Percentiles rank a stretch among this genome's conserved stretches.
These are phyloP conservation scores for Lasioglossum villosulum DNA, from an alignment of 2,888 invertebrate species.

Conservation along the genomic window DNA sequence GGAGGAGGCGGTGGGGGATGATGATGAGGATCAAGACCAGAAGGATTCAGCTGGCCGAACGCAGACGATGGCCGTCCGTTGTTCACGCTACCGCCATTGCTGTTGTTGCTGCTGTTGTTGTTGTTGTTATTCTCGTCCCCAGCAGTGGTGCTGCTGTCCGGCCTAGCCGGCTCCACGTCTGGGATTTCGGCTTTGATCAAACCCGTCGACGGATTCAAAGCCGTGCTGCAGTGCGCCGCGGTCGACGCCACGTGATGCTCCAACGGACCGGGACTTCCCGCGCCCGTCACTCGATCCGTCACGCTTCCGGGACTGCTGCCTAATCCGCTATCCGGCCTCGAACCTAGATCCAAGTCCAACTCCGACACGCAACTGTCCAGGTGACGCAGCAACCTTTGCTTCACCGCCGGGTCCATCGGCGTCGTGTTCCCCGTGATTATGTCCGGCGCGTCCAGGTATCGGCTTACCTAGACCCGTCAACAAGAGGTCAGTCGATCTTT, in stretches of 20 bases:
- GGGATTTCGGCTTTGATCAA: conserved; percentile 74
- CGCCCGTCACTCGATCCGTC: conserved; percentile 79
- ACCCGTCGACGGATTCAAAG: conserved; percentile 67
- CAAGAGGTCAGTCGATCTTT: background rate
- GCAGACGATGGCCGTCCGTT: conserved; percentile 76
- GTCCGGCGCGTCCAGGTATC: conserved; percentile 87
- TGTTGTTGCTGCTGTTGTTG: conserved; percentile 68
- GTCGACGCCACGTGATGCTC: conserved; percentile 81
- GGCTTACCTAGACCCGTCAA: conserved; percentile 84
- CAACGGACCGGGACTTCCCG: conserved; percentile 78
- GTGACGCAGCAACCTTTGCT: conserved; percentile 87
- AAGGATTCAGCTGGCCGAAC: conserved; percentile 77
- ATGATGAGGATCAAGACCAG: conserved; percentile 75
- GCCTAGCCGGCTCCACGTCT: conserved; percentile 79
- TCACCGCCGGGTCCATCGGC: conserved; percentile 86
- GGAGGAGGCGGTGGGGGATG: conserved; percentile 54
- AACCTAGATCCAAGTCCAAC: conserved; percentile 87
- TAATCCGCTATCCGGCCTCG: conserved; percentile 82
- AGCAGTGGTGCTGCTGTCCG: conserved; percentile 84
- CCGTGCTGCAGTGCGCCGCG: conserved; percentile 84
- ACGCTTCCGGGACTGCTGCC: conserved; percentile 83
- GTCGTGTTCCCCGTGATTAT: conserved; percentile 86
- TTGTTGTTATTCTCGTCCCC: conserved; percentile 85
- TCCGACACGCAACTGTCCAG: conserved; percentile 88
- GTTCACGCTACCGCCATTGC: conserved; percentile 22